phyloP scores from a whole-genome alignment of 2,113 vertebrate genomes.

The Heterotilapia buettikoferi region DNA sequence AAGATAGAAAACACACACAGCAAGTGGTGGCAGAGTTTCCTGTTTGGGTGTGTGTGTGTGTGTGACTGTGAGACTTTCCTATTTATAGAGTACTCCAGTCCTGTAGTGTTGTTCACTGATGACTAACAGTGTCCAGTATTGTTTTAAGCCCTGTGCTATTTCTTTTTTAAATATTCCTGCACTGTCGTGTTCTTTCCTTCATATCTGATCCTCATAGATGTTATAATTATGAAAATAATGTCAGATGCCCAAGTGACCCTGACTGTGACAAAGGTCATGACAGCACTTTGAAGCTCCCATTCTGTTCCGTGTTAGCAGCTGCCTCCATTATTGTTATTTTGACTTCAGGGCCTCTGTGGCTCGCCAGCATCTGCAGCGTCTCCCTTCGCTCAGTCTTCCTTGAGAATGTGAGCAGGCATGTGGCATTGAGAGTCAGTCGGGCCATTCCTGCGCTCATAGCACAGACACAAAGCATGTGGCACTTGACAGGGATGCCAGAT shows the following conservation, averaged over 20 bases:
- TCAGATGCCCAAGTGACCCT: neutral
- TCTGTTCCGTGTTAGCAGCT: neutral
- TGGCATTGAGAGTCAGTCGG: constrained; percentile 40
- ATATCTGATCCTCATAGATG: neutral
- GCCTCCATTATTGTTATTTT: constrained; percentile 27
- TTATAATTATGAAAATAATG: neutral
- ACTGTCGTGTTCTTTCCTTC: neutral
- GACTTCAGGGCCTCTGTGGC: constrained; percentile 2
- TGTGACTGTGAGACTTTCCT: neutral
- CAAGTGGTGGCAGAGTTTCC: constrained; percentile 13
- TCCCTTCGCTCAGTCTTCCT: constrained; percentile 31
- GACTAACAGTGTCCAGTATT: neutral
- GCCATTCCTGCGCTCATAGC: constrained; percentile 42
- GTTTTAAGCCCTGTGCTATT: neutral
- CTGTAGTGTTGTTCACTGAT: neutral
- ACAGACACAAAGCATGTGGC: constrained; percentile 65
- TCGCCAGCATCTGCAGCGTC: constrained; percentile 13
- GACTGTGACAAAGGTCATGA: neutral
- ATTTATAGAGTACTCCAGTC: constrained; percentile 24
- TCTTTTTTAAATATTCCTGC: neutral
- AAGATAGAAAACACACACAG: constrained; percentile 14
- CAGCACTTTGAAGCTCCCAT: neutral
- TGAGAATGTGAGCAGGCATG: constrained; percentile 47
- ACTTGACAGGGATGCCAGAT: constrained; percentile 52
- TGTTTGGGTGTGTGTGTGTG: constrained; percentile 12